phyloP scores from a whole-genome alignment of 2,888 invertebrate species.

The Schizaphis graminum region DNA sequence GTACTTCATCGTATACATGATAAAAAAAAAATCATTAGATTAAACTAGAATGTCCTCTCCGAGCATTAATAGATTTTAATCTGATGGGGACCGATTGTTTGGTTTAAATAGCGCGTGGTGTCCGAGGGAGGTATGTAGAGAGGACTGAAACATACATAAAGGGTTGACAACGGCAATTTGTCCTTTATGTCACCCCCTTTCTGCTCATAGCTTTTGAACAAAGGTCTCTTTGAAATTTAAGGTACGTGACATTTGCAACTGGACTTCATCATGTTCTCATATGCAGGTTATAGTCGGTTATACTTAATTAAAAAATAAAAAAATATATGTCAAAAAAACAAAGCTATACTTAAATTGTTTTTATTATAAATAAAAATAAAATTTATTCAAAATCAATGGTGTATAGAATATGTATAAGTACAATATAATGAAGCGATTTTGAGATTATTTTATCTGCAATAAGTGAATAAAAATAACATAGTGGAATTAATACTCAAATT shows the following conservation, averaged over 20 bases:
- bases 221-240: slow-evolving; percentile 62
- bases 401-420: neutral
- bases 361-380: slow-evolving; percentile 4
- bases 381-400: neutral
- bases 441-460: neutral
- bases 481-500: neutral
- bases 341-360: neutral
- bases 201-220: slow-evolving; percentile 53
- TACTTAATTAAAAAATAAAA: slow-evolving; percentile 60
- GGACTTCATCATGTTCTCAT: slow-evolving; percentile 56
- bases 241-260: slow-evolving; percentile 61
- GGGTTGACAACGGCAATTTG: slow-evolving; percentile 66
- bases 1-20: slow-evolving; percentile 62
- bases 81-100: slow-evolving; percentile 65
- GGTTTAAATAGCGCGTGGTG: slow-evolving; percentile 65
- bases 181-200: slow-evolving; percentile 56
- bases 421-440: neutral
- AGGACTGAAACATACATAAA: slow-evolving; percentile 59
- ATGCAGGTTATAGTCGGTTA: slow-evolving; percentile 38
- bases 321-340: slow-evolving; percentile 13
- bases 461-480: neutral
- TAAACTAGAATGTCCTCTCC: slow-evolving; percentile 59
- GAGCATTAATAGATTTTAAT: slow-evolving; percentile 64
- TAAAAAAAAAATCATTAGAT: slow-evolving; percentile 64
- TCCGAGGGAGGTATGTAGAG: slow-evolving; percentile 61